phyloP scores from a whole-genome alignment of 2,888 invertebrate genomes.

The Eutolmus rufibarbis region DNA sequence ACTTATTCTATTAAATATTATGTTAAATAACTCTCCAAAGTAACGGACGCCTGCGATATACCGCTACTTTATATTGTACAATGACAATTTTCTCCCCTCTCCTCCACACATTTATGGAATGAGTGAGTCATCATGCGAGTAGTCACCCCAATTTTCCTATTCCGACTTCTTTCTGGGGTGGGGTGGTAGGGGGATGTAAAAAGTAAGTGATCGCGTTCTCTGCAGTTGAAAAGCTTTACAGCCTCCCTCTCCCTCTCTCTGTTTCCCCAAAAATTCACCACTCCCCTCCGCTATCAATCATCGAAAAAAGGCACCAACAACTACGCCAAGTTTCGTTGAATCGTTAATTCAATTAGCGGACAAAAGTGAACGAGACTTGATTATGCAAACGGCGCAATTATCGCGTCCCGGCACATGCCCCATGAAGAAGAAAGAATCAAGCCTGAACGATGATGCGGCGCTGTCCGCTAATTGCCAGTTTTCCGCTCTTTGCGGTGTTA shows the following conservation, averaged over 20 bases:
- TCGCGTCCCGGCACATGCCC: neutral
- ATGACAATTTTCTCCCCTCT: neutral
- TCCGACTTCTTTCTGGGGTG: too few relatives aligned
- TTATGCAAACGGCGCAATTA: conserved; percentile 20
- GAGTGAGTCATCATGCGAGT: too few relatives aligned
- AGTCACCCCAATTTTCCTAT: neutral
- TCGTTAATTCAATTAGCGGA: conserved; percentile 7
- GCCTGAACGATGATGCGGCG: neutral
- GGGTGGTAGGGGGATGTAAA: neutral
- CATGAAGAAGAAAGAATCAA: neutral
- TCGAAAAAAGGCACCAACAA: neutral
- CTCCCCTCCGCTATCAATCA: neutral
- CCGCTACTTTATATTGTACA: too few relatives aligned
- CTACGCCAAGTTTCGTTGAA: conserved; percentile 18
- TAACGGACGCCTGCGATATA: neutral
- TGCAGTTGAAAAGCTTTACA: neutral
- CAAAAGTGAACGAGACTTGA: neutral
- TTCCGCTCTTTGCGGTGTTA: neutral
- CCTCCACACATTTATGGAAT: too few relatives aligned
- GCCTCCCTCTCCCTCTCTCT: neutral
- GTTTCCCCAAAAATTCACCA: neutral
- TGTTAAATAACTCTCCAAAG: neutral
- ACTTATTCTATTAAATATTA: neutral
- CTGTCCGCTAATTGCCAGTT: conserved; percentile 1
- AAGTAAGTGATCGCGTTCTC: neutral